phyloP scores from a whole-genome alignment of 2,888 invertebrate genomes.

The Eumacrocentrus americanus region DNA sequence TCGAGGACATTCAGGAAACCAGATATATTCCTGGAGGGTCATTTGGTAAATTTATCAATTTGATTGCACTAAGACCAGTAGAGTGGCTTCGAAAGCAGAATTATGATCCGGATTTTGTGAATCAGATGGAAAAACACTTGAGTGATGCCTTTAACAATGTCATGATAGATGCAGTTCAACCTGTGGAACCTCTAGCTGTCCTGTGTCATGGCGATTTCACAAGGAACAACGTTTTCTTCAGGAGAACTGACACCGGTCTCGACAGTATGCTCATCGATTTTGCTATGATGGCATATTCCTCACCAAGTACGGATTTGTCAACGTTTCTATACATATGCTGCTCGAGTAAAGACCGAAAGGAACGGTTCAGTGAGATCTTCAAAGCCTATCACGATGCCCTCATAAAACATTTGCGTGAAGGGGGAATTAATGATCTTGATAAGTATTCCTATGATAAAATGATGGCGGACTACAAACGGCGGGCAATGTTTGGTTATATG shows the following conservation, averaged over 20 bases:
- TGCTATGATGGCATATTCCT: conserved; percentile 44
- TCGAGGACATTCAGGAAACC: conserved; percentile 34
- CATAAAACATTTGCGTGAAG: conserved; percentile 37
- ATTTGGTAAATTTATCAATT: conserved; percentile 3
- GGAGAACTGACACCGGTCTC: conserved; percentile 23
- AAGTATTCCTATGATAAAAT: conserved; percentile 46
- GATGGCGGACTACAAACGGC: conserved; percentile 43
- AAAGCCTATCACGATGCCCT: conserved; percentile 45
- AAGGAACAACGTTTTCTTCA: conserved; percentile 49
- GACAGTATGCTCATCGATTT: conserved; percentile 47
- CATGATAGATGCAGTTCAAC: conserved; percentile 31
- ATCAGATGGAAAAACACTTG: conserved; percentile 39
- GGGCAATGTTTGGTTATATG: conserved; percentile 45
- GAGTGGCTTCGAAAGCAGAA: conserved; percentile 37
- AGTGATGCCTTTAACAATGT: conserved; percentile 34
- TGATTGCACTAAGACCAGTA: conserved; percentile 32
- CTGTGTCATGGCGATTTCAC: conserved; percentile 55
- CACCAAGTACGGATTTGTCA: conserved; percentile 50
- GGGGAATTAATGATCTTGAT: conserved; percentile 35
- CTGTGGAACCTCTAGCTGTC: conserved; percentile 49
- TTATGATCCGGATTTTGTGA: conserved; percentile 42
- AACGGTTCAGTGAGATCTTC: conserved; percentile 40
- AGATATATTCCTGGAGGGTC: conserved; percentile 27
- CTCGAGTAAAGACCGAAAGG: conserved; percentile 23
- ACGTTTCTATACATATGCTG: conserved; percentile 45